phyloP scores from a whole-genome alignment of 2,888 invertebrate species.

The Acleris emargana region DNA sequence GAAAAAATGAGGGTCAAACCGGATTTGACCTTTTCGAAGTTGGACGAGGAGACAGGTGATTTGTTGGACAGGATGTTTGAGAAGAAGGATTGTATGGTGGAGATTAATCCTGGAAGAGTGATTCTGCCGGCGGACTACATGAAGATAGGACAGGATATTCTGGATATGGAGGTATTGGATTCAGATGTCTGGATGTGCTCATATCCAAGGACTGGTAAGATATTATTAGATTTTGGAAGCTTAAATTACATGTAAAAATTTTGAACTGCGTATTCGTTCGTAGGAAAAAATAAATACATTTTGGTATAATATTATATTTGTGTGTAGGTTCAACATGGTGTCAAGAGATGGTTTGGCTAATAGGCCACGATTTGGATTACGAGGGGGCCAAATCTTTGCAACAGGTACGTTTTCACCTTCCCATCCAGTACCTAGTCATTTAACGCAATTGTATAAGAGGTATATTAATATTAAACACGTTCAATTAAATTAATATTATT shows the following conservation, averaged over 20 bases:
- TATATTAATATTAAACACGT: no score
- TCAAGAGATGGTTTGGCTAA: slow-evolving; percentile 96
- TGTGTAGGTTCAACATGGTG: slow-evolving; percentile 93
- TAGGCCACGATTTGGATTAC: slow-evolving; percentile 91
- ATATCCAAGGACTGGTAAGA: slow-evolving; percentile 93
- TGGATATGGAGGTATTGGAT: slow-evolving; percentile 87
- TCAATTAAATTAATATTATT: no score
- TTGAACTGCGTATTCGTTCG: neutral
- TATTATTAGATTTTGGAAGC: neutral
- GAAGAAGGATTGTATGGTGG: slow-evolving; percentile 87
- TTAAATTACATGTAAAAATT: no score
- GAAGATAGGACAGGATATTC: slow-evolving; percentile 87
- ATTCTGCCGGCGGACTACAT: slow-evolving; percentile 88
- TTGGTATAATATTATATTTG: slow-evolving; percentile 10
- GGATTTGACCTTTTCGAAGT: slow-evolving; percentile 80
- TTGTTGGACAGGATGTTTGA: slow-evolving; percentile 88
- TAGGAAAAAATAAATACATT: neutral
- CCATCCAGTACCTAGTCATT: no score
- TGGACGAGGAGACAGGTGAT: slow-evolving; percentile 83
- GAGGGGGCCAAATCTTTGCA: slow-evolving; percentile 86
- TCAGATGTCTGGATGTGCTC: slow-evolving; percentile 94
- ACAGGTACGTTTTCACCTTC: slow-evolving; percentile 61
- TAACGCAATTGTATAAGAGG: no score
- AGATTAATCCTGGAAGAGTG: slow-evolving; percentile 88
- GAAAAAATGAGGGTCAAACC: slow-evolving; percentile 68